phyloP scores from a whole-genome alignment of 2,113 vertebrate species.

The Odocoileus hemionus region DNA sequence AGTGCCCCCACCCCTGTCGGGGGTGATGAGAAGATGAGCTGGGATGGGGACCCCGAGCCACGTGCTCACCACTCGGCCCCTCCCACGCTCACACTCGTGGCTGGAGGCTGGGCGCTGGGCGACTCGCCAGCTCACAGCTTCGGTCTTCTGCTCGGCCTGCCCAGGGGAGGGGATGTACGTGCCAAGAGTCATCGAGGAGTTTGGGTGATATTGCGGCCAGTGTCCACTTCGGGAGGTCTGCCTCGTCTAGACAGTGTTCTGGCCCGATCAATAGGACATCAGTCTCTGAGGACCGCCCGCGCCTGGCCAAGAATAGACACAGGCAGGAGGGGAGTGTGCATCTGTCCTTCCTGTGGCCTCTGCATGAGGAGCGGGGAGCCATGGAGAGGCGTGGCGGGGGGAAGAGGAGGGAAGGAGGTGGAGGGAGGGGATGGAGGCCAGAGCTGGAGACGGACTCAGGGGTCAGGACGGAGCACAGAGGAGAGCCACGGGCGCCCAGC shows the following conservation, averaged over 20 bases:
- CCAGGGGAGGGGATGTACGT: not conserved
- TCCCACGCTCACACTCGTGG: not conserved
- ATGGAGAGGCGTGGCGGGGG: not conserved
- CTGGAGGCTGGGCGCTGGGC: rapidly evolving
- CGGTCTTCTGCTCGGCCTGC: not conserved
- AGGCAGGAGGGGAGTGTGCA: not conserved
- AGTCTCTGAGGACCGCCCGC: not conserved
- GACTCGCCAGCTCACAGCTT: not conserved
- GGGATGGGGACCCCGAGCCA: not conserved
- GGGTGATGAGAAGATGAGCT: not conserved
- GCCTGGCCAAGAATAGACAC: not conserved
- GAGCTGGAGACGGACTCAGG: not conserved
- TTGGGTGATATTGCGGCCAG: not conserved
- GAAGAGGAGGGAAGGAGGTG: not conserved
- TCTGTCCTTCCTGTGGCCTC: not conserved
- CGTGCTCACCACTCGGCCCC: not conserved
- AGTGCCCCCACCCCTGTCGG: not conserved
- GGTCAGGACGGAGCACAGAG: rapidly evolving
- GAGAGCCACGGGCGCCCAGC: rapidly evolving
- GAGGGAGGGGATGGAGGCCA: not conserved
- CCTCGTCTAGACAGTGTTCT: not conserved
- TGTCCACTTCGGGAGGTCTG: not conserved
- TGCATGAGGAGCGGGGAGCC: not conserved
- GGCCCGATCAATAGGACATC: not conserved
- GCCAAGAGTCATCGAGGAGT: not conserved